phyloP scores from a whole-genome alignment of 2,797 vertebrate genomes.

The Triplophysa yarkandensis region DNA sequence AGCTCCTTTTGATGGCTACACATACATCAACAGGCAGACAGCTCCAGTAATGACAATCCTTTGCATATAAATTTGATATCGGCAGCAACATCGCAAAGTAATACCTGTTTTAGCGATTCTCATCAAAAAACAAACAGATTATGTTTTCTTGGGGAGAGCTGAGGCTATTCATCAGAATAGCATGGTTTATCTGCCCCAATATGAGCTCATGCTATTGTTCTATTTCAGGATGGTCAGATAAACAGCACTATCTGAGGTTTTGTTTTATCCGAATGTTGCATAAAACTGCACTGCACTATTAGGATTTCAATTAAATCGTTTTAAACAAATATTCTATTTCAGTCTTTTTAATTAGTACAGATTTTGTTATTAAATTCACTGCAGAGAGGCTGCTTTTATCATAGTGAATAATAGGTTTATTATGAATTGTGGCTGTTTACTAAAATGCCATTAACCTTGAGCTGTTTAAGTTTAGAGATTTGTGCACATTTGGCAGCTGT shows the following conservation, averaged over 20 bases:
- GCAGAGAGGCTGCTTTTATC: not conserved
- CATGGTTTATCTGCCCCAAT: conserved; percentile 29
- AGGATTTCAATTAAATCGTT: not conserved
- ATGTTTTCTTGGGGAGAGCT: conserved; percentile 34
- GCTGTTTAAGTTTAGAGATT: not conserved
- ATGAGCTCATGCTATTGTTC: conserved; percentile 13
- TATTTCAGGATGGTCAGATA: conserved; percentile 39
- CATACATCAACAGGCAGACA: conserved; percentile 62
- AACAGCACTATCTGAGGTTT: conserved; percentile 21
- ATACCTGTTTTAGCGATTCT: conserved; percentile 55
- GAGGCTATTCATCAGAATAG: conserved; percentile 40
- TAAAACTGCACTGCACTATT: not conserved
- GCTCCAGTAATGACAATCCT: conserved; percentile 57
- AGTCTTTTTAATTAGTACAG: no score
- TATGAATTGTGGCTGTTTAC: not conserved
- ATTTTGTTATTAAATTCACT: not conserved
- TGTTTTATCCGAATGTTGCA: not conserved
- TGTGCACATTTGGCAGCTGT: no score
- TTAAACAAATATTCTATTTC: no score
- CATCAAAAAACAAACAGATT: conserved; percentile 63
- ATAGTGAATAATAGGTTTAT: not conserved
- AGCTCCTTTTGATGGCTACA: conserved; percentile 49
- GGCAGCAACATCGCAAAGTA: conserved; percentile 54
- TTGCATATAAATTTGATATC: conserved; percentile 69
- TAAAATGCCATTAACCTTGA: not conserved